Evolutionary conservation across 2,888 invertebrate genomes (phyloP).

Genomic region (Cordilura impudica): DNA sequence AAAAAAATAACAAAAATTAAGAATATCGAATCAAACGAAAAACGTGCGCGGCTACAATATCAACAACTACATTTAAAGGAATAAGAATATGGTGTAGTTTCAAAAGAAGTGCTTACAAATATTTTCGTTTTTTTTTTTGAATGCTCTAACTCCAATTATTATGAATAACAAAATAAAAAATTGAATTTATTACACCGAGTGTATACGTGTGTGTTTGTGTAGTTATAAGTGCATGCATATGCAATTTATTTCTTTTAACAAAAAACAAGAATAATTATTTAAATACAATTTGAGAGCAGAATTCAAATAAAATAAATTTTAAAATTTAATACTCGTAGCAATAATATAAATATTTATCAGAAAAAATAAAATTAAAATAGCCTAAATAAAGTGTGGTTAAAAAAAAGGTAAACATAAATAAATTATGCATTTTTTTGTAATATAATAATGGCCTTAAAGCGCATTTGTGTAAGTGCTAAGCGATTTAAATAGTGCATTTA

Average conservation of each 20-base stretch:
- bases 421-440: not conserved
- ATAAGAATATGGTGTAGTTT: constrained; percentile 12
- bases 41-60: constrained; percentile 46
- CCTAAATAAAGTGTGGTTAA: not conserved
- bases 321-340: not conserved
- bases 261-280: not conserved
- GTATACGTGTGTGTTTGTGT: not conserved
- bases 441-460: not conserved
- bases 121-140: constrained; percentile 8
- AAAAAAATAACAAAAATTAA: not conserved
- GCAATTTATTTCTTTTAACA: constrained; percentile 9
- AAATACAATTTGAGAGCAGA: not conserved
- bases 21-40: constrained; percentile 1
- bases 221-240: constrained; percentile 34
- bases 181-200: not conserved
- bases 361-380: not conserved
- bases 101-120: constrained; percentile 7
- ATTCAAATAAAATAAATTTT: not conserved
- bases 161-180: constrained; percentile 21
- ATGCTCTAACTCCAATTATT: constrained; percentile 4
- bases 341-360: constrained; percentile 6
- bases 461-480: constrained; percentile 2
- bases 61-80: constrained; percentile 25
- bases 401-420: constrained; percentile 6
- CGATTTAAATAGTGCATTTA: constrained; percentile 43